Evolutionary conservation across 2,888 invertebrate species (phyloP).

Genomic region (Drosophila robusta): DNA sequence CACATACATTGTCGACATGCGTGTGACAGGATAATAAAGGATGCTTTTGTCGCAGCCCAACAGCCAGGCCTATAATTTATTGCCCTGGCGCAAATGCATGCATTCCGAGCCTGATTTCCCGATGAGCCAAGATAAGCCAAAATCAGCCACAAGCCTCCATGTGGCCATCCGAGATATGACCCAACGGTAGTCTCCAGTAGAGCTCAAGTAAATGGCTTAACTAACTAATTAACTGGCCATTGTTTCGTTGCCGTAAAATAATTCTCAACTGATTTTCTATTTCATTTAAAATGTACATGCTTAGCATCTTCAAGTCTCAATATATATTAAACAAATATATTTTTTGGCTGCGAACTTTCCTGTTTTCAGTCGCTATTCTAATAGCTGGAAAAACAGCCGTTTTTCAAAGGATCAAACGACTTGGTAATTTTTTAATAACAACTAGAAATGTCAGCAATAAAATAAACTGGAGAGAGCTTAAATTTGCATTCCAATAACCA

Average conservation of each 20-base stretch:
- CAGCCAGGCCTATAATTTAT: constrained; percentile 40
- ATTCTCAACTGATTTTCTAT: too few species aligned
- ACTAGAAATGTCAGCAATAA: not conserved
- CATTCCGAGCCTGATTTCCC: constrained; percentile 48
- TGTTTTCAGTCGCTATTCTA: not conserved
- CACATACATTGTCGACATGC: constrained; percentile 53
- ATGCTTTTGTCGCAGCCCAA: constrained; percentile 54
- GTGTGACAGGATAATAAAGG: constrained; percentile 70
- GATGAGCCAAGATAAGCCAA: constrained; percentile 35
- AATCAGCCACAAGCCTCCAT: not conserved
- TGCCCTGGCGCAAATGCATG: constrained; percentile 37
- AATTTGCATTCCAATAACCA: constrained; percentile 17
- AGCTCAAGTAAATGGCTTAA: too few species aligned
- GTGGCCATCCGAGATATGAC: not conserved
- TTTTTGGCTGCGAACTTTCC: too few species aligned
- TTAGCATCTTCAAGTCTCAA: too few species aligned
- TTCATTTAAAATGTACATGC: too few species aligned
- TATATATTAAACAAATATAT: too few species aligned
- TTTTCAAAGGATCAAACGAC: constrained; percentile 10
- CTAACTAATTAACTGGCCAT: too few species aligned
- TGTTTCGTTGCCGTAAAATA: too few species aligned
- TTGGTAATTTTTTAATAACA: constrained; percentile 9
- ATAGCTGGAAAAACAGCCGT: not conserved
- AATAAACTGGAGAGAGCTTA: not conserved
- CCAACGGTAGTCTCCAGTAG: too few species aligned